Percentiles rank a stretch among this genome's conserved stretches.
phyloP scores from a whole-genome alignment of 2,113 vertebrate genomes.

The Archilochus colubris region DNA sequence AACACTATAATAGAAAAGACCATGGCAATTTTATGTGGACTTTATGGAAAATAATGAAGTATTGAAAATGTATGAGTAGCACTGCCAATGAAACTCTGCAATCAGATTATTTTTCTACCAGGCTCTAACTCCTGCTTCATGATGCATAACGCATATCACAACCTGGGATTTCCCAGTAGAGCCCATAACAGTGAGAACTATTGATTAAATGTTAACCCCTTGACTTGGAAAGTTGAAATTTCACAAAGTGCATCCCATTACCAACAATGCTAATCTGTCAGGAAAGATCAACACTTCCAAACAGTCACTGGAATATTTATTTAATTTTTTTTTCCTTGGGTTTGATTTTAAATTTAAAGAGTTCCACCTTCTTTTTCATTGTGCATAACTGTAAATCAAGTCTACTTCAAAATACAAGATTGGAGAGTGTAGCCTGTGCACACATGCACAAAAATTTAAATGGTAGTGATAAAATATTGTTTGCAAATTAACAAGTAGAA shows the following conservation, averaged over 20 bases:
- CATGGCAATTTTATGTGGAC: slow-evolving; percentile 5
- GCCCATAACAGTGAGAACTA: slow-evolving; percentile 21
- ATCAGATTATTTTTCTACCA: slow-evolving; percentile 42
- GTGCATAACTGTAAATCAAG: background rate
- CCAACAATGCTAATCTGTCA: background rate
- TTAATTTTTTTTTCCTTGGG: background rate
- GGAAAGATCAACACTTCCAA: background rate
- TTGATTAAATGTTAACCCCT: slow-evolving; percentile 63
- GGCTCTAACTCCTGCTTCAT: slow-evolving; percentile 40
- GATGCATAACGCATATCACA: slow-evolving; percentile 29
- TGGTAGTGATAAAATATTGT: background rate
- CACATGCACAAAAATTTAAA: background rate
- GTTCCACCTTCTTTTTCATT: background rate
- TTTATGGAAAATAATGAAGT: slow-evolving; percentile 46
- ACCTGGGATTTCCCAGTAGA: slow-evolving; percentile 44
- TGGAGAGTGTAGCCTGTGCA: background rate
- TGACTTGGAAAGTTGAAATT: slow-evolving; percentile 36
- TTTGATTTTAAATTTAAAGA: slow-evolving; percentile 3
- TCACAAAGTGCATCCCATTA: slow-evolving; percentile 23
- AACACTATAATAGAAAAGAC: slow-evolving; percentile 17
- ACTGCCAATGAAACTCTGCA: slow-evolving; percentile 32
- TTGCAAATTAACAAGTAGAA: background rate
- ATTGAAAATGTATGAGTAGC: slow-evolving; percentile 13
- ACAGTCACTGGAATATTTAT: background rate
- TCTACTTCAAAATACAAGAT: background rate